Evolutionary conservation across 2,113 vertebrate species (phyloP).

Genomic region (Zootoca vivipara): DNA sequence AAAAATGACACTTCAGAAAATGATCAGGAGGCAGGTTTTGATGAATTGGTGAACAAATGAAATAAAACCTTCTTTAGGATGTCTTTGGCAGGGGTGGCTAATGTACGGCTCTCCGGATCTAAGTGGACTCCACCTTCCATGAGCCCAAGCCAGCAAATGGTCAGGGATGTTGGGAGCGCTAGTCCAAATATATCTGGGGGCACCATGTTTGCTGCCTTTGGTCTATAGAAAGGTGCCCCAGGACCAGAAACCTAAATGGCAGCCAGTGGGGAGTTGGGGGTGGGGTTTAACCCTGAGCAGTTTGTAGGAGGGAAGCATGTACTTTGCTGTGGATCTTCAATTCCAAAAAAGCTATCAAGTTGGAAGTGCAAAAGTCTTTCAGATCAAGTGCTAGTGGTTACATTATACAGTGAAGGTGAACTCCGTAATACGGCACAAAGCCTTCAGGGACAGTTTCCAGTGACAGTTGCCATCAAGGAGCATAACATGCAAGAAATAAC

Average conservation of each 20-base stretch:
- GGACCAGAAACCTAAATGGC: too few species aligned
- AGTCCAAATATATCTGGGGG: too few species aligned
- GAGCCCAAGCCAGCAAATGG: too few species aligned
- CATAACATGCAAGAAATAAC: not conserved
- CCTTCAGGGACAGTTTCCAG: not conserved
- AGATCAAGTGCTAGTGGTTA: not conserved
- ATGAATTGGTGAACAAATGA: not conserved
- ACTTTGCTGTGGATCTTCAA: not conserved
- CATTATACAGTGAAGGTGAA: not conserved
- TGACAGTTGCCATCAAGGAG: not conserved
- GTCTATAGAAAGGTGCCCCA: not conserved
- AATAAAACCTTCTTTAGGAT: too few species aligned
- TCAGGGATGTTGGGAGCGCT: too few species aligned
- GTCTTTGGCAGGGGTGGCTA: not conserved
- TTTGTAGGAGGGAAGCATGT: not conserved
- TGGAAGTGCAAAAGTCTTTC: not conserved
- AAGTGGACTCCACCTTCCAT: too few species aligned
- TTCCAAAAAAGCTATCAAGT: not conserved
- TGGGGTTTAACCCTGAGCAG: not conserved
- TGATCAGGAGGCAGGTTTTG: not conserved
- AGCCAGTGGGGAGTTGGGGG: too few species aligned
- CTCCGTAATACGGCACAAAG: not conserved
- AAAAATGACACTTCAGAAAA: too few species aligned
- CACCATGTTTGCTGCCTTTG: too few species aligned
- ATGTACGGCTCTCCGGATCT: too few species aligned